A percentile compares a stretch with the other conserved stretches of the same genome.
Evolutionary conservation across 2,113 vertebrate genomes (phyloP).

Genomic region (Galemys pyrenaicus): DNA sequence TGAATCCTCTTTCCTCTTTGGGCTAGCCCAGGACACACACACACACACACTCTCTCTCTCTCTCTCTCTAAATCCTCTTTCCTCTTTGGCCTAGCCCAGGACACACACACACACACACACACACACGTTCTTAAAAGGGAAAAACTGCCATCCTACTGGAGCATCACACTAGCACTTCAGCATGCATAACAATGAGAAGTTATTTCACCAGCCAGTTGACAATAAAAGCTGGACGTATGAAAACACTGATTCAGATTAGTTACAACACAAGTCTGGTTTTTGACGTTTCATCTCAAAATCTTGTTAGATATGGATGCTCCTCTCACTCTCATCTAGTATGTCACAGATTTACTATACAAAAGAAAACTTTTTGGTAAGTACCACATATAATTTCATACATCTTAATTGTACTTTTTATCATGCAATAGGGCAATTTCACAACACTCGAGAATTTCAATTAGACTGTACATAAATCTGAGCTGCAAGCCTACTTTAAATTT

Average conservation of each 20-base stretch:
- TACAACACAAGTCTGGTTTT: too few species aligned
- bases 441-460: slow-evolving; percentile 1
- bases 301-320: too few species aligned
- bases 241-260: neutral
- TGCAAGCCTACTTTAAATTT: neutral
- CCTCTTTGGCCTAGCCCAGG: neutral
- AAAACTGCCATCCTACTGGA: neutral
- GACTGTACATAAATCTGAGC: neutral
- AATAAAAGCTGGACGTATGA: neutral
- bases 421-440: neutral
- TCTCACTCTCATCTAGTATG: too few species aligned
- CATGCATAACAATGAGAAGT: neutral
- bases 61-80: too few species aligned
- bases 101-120: too few species aligned
- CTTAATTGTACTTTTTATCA: slow-evolving; percentile 16
- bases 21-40: too few species aligned
- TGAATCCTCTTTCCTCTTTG: neutral
- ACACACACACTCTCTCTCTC: too few species aligned
- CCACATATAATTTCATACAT: neutral
- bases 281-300: too few species aligned
- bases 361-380: neutral
- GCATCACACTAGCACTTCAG: neutral
- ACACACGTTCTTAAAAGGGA: neutral
- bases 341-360: neutral
- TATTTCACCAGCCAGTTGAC: neutral